Evolutionary conservation across 2,888 invertebrate genomes (phyloP), one percentile per base, ranked within the genome.

Genomic region (Amblyjoppa fuscipennis): DNA sequence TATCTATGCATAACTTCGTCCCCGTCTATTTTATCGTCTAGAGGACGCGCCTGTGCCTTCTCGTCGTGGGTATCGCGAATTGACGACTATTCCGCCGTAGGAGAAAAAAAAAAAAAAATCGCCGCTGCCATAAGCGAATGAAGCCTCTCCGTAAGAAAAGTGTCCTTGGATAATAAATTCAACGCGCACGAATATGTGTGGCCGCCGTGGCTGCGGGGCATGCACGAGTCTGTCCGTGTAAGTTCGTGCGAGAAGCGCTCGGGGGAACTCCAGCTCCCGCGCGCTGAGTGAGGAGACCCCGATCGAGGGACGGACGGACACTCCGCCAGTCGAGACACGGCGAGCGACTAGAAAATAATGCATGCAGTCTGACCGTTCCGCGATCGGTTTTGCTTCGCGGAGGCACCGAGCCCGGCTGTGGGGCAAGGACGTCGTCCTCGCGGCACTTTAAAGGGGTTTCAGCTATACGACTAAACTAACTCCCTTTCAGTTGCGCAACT

Each of bases 81-180:
- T 25, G 56, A 13, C 38, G 31, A 64, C 64, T n/a, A 64, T 49
- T 25, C n/a, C 31, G 64, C 5, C 31, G 31, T 64, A 64, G 64
- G 41, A 41, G 2, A 11, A 13, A 64, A 31, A 34, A 64, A 3
- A 38, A 38, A 38, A 11, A 61, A 28, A 28, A 61, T 64, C n/a
- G 64, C 34, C 7, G 13, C n/a, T 64, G 13, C 64, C 64, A 64
- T 64, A 64, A 64, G 64, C 16, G 64, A 64, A 64, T 34, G 3
- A 28, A 64, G 64, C 16, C 4, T 4, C 64, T 34, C 31, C 64
- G 64, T 74, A n/a, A 56, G 68, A 82, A 81, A 81, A 83, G 64
- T 81, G 90, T 87, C 91, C 91, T 91, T 90, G 90, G 83, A 79
- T 88, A 78, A 88, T 86, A 88, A 89, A 89, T 90, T 89, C 85